These are phyloP conservation scores for Dimorphilus gyrociliatus DNA, from an alignment of 2,888 invertebrate genomes.

Conservation along the genomic window DNA sequence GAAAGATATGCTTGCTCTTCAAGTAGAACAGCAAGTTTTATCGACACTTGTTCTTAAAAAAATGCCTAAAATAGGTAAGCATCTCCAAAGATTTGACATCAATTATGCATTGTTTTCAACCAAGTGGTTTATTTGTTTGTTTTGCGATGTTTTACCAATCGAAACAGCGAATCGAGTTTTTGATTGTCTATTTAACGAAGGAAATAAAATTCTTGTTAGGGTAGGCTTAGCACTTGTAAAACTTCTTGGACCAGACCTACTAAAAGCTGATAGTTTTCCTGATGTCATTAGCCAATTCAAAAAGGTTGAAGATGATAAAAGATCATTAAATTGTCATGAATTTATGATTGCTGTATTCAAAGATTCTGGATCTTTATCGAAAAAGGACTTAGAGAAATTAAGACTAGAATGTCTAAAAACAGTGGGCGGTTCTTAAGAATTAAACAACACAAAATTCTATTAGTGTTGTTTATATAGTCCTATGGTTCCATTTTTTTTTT, in stretches of 20 bases:
- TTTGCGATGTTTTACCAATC: constrained; percentile 76
- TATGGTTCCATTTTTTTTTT: too few relatives aligned
- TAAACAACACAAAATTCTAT: too few relatives aligned
- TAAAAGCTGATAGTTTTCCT: constrained; percentile 62
- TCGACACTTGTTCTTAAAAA: constrained; percentile 68
- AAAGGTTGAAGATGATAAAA: constrained; percentile 57
- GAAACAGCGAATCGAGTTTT: constrained; percentile 86
- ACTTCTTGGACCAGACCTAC: constrained; percentile 41
- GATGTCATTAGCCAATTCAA: constrained; percentile 66
- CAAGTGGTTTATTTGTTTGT: constrained; percentile 89
- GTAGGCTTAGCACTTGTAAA: constrained; percentile 67
- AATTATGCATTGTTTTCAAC: constrained; percentile 79
- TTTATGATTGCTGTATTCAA: constrained; percentile 82
- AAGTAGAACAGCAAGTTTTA: constrained; percentile 73
- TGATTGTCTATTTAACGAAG: constrained; percentile 89
- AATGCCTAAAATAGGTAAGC: constrained; percentile 61
- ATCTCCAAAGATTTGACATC: constrained; percentile 60
- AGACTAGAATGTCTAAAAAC: constrained; percentile 14
- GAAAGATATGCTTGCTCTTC: constrained; percentile 68
- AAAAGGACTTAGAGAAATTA: constrained; percentile 43
- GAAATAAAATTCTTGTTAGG: constrained; percentile 75
- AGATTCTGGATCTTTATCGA: constrained; percentile 59
- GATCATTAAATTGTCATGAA: constrained; percentile 65
- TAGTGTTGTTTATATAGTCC: too few relatives aligned
- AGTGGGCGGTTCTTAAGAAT: too few relatives aligned